A percentile compares a stretch with the other conserved stretches of the same genome.
phyloP scores from a whole-genome alignment of 2,113 vertebrate genomes.

The Anhinga rufa region DNA sequence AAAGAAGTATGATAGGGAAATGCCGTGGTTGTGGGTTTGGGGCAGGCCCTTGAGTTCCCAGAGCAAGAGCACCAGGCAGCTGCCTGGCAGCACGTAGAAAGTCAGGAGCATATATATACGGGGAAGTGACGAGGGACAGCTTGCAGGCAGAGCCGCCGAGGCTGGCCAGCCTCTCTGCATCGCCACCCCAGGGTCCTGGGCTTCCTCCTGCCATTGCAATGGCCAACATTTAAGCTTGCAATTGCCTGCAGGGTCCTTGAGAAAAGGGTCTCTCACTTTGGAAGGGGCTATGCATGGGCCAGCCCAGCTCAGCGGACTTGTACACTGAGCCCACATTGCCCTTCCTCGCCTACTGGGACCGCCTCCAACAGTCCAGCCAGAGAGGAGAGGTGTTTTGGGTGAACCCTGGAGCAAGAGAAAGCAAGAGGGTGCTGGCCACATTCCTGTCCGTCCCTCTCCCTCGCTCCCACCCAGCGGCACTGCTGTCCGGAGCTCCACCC shows the following conservation, averaged over 20 bases:
- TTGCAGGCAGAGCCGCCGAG: neutral
- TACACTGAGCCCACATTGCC: neutral
- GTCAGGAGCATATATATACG: neutral
- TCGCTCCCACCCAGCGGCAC: fast-evolving
- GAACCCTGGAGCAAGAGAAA: neutral
- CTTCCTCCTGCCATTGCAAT: neutral
- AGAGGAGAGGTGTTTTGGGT: neutral
- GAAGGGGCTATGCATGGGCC: neutral
- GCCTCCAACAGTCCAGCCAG: neutral
- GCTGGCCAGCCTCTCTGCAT: neutral
- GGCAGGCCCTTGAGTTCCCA: neutral
- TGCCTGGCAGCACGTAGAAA: neutral
- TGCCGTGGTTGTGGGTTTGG: neutral
- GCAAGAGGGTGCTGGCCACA: neutral
- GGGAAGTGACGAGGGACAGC: fast-evolving
- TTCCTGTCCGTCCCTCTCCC: neutral
- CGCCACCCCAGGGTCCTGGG: fast-evolving
- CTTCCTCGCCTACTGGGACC: fast-evolving
- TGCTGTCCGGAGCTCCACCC: neutral
- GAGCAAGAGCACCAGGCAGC: neutral
- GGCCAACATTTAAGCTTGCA: neutral
- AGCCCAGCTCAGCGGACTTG: neutral
- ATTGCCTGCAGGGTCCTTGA: neutral
- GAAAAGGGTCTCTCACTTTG: neutral
- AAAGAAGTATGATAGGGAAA: neutral